Base-by-base conservation (phyloP, 2,888 invertebrate species). In the Drosophila meridiana region DNA sequence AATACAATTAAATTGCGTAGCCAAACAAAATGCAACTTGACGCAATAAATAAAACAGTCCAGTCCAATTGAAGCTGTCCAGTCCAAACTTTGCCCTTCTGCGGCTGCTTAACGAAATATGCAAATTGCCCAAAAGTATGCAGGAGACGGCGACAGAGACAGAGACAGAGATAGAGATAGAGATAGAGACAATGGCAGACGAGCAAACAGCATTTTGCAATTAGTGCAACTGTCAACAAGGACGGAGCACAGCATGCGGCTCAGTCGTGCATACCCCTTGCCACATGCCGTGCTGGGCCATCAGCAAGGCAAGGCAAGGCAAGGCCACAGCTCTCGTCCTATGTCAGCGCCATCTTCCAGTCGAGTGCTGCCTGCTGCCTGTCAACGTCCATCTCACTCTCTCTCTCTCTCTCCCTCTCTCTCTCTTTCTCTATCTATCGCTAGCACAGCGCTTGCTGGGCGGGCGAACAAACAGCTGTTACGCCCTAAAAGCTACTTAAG, bases 181-280 rank as follows among this genome's bases (percentile, higher is more conserved):
- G 32, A 50, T 55, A 62, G 52, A 59, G 56, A 73, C 69, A 76
- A 70, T 65, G 59, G 28, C 67, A 50, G 69, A 50, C 61, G 68
- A 78, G 61, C 76, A 89, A 87, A 89, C 86, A 87, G 82, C 82
- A 78, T 87, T 87, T 89, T 73, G 89, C 87, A 87, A 87, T 89
- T 87, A 87, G 89, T 87, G 89, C 85, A 89, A 87, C 87, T 89
- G 86, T 87, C 86, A 89, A 84, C 85, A 82, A 36, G 68, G 76
- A 73, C 79, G 47, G 55, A 53, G 53, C 69, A 52, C 61, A 75
- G 63, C 57, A 53, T 66, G 69, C 61, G 32, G 20, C 64, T 6
- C 58, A 62, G 45, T 59, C 34, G 48, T 56, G 47, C 34, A 59
- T 67, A 59, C 65, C 43, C 47, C 38, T 42, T 28, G 36, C 45